A percentile compares a stretch with the other conserved stretches of the same genome.
phyloP scores from a whole-genome alignment of 2,888 invertebrate species.

The Achlya flavicornis region DNA sequence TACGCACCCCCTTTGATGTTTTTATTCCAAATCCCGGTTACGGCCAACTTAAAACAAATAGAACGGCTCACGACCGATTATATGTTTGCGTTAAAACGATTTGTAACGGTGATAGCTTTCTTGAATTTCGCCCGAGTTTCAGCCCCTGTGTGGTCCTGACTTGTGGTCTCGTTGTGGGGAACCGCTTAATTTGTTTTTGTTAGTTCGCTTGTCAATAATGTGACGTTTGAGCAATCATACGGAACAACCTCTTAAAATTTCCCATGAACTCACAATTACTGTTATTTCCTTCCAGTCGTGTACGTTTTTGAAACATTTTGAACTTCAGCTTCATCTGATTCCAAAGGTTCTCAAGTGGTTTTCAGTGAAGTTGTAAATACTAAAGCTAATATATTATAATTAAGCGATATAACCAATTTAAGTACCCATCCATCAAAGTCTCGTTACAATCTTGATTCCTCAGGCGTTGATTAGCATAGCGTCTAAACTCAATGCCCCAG shows the following conservation, averaged over 20 bases:
- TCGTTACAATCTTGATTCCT: constrained; percentile 3
- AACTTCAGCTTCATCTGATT: neutral
- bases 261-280: constrained; percentile 29
- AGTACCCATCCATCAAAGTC: constrained; percentile 10
- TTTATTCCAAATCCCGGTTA: constrained; percentile 79
- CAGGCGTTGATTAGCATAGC: constrained; percentile 9
- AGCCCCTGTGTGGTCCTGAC: constrained; percentile 75
- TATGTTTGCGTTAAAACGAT: constrained; percentile 81
- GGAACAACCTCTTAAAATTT: constrained; percentile 48
- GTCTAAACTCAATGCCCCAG: neutral
- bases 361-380: neutral
- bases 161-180: constrained; percentile 42
- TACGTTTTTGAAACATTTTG: too few relatives aligned
- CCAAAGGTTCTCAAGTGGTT: neutral
- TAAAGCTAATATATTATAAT: neutral
- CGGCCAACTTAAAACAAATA: constrained; percentile 83
- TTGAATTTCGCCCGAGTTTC: constrained; percentile 67
- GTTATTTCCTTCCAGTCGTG: neutral
- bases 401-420: constrained; percentile 7
- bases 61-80: constrained; percentile 78
- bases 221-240: constrained; percentile 58
- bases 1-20: constrained; percentile 82
- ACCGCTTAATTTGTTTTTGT: constrained; percentile 62
- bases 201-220: constrained; percentile 55
- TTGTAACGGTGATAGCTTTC: constrained; percentile 79